Conservation (phyloP, 2,113 vertebrate species). For the Desmodus rotundus region DNA sequence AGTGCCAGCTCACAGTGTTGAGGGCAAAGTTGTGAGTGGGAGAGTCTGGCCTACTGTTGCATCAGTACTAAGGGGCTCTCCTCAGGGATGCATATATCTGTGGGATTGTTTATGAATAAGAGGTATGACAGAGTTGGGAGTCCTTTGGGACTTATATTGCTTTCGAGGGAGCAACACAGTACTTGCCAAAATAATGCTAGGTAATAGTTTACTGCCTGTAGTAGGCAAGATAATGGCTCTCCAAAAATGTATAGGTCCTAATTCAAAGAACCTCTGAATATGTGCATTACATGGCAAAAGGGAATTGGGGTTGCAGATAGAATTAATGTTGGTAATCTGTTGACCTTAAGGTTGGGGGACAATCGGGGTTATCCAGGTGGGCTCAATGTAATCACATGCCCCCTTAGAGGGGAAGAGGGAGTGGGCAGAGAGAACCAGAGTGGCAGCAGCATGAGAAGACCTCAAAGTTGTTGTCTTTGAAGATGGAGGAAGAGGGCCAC, state of each 20-base stretch:
- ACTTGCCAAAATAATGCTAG: neutral
- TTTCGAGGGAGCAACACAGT: neutral
- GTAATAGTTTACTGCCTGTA: neutral
- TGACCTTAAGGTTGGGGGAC: neutral
- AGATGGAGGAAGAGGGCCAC: neutral
- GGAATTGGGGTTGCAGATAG: neutral
- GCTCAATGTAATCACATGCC: neutral
- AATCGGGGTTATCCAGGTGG: neutral
- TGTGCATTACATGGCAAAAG: neutral
- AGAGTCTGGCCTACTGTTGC: neutral
- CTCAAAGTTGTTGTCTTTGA: neutral
- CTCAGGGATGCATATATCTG: neutral
- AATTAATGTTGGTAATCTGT: neutral
- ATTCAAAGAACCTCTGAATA: neutral
- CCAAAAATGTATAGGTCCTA: neutral
- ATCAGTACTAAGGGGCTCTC: neutral
- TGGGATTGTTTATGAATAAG: neutral
- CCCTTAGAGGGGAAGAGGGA: neutral
- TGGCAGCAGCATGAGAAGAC: neutral
- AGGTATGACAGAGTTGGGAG: neutral
- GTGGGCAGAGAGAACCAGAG: neutral
- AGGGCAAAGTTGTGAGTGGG: neutral
- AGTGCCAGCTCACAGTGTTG: neutral
- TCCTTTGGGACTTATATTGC: neutral
- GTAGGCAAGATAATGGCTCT: neutral